phyloP scores from a whole-genome alignment of 2,888 invertebrate species.

The Andrena trimmerana region DNA sequence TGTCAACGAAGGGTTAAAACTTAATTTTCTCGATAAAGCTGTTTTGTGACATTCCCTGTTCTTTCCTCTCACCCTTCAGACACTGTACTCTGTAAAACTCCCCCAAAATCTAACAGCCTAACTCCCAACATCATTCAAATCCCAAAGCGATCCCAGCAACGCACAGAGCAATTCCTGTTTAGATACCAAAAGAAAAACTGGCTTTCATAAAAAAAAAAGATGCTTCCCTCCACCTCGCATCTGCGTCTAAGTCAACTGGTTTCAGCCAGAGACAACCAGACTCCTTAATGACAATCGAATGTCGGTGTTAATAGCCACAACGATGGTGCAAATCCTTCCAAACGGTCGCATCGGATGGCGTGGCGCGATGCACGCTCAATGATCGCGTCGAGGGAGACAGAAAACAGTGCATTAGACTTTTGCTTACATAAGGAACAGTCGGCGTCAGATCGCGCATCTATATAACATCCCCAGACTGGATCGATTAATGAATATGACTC shows the following conservation, averaged over 20 bases:
- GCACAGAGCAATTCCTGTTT: not conserved
- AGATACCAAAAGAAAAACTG: not conserved
- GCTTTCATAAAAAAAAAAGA: not conserved
- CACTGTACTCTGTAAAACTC: too few relatives aligned
- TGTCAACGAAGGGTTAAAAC: too few relatives aligned
- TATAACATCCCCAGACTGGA: not conserved
- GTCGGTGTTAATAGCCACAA: conserved; percentile 35
- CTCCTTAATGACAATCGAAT: conserved; percentile 54
- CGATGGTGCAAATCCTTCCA: conserved; percentile 37
- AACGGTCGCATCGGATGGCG: conserved; percentile 44
- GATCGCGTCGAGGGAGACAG: conserved; percentile 28
- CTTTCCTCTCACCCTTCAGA: too few relatives aligned
- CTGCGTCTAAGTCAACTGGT: conserved; percentile 63
- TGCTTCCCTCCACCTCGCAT: not conserved
- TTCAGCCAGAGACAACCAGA: conserved; percentile 68
- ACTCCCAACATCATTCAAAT: too few relatives aligned
- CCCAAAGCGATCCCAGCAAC: too few relatives aligned
- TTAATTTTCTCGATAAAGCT: too few relatives aligned
- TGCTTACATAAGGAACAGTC: conserved; percentile 49
- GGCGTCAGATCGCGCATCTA: conserved; percentile 6
- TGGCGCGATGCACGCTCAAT: conserved; percentile 14
- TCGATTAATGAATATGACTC: not conserved
- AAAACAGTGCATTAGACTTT: conserved; percentile 41
- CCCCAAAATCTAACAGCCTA: too few relatives aligned
- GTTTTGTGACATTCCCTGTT: too few relatives aligned